phyloP scores from a whole-genome alignment of 2,113 vertebrate genomes.

The Edolisoma coerulescens region DNA sequence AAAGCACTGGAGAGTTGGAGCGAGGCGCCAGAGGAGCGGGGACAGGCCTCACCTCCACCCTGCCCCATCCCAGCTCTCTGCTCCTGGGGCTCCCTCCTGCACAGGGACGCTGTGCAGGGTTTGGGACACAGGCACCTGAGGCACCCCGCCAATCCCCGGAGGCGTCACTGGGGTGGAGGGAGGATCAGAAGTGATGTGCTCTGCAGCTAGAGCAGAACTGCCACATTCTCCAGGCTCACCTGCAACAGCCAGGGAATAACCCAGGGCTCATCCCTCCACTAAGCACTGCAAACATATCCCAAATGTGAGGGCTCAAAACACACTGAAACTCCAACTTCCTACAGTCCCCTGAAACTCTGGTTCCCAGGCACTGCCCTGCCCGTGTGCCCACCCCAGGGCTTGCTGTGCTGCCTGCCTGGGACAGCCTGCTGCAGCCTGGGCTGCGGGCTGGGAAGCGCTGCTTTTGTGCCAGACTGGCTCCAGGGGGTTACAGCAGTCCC shows the following conservation, averaged over 20 bases:
- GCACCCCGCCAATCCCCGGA: background rate
- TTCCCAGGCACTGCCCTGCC: background rate
- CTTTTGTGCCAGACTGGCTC: background rate
- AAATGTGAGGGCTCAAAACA: background rate
- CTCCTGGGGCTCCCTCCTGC: background rate
- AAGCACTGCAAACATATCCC: background rate
- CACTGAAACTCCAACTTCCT: background rate
- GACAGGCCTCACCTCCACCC: background rate
- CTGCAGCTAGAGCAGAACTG: background rate
- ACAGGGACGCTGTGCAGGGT: background rate
- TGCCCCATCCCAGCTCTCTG: background rate
- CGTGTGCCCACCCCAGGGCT: background rate
- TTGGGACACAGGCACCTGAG: background rate
- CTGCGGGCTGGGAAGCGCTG: background rate
- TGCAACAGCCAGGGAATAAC: background rate
- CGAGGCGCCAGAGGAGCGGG: accelerated
- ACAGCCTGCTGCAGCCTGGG: no score
- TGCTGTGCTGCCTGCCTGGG: background rate
- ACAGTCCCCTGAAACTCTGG: background rate
- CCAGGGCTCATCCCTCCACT: background rate
- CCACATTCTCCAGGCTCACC: background rate
- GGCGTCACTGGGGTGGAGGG: background rate
- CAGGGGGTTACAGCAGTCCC: background rate
- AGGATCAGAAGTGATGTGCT: background rate
- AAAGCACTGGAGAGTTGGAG: background rate